phyloP scores from a whole-genome alignment of 2,797 vertebrate species.

The Centropyge bicolor region DNA sequence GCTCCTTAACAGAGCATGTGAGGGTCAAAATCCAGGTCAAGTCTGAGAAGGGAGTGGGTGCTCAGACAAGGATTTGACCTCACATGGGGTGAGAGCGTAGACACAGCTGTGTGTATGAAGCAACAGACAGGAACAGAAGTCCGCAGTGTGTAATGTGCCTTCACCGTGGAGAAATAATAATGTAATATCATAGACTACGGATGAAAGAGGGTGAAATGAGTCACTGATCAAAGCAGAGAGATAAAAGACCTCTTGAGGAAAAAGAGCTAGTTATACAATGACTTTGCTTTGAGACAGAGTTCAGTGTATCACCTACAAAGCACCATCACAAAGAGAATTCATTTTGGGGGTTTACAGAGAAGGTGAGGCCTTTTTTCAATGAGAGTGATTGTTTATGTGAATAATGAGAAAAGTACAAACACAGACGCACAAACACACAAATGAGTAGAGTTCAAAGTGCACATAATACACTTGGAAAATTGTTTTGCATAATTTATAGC shows the following conservation, averaged over 20 bases:
- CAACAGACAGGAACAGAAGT: slow-evolving; percentile 61
- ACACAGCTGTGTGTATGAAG: slow-evolving; percentile 77
- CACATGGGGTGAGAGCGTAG: slow-evolving; percentile 29
- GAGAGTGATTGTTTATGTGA: slow-evolving; percentile 44
- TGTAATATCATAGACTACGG: slow-evolving; percentile 59
- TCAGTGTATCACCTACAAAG: slow-evolving; percentile 66
- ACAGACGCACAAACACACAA: slow-evolving; percentile 31
- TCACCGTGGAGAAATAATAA: slow-evolving; percentile 63
- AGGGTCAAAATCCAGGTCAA: slow-evolving; percentile 65
- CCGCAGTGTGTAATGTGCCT: slow-evolving; percentile 43
- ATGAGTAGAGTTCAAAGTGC: slow-evolving; percentile 6
- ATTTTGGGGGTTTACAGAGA: slow-evolving; percentile 46
- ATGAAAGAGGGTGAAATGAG: slow-evolving; percentile 70
- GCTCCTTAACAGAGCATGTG: slow-evolving; percentile 49
- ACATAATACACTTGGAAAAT: slow-evolving; percentile 24
- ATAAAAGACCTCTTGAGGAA: slow-evolving; percentile 71
- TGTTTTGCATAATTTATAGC: slow-evolving; percentile 77
- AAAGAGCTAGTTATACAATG: slow-evolving; percentile 53
- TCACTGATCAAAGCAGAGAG: slow-evolving; percentile 75
- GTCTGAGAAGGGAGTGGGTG: slow-evolving; percentile 51
- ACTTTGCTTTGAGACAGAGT: slow-evolving; percentile 60
- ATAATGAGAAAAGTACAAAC: slow-evolving; percentile 35
- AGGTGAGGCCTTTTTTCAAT: slow-evolving; percentile 36
- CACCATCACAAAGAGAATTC: slow-evolving; percentile 56
- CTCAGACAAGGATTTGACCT: slow-evolving; percentile 48